Percentiles rank a stretch among this genome's conserved stretches.
These are phyloP conservation scores for Calliopum simillimum DNA, from an alignment of 2,888 invertebrate species.

Conservation along the genomic window DNA sequence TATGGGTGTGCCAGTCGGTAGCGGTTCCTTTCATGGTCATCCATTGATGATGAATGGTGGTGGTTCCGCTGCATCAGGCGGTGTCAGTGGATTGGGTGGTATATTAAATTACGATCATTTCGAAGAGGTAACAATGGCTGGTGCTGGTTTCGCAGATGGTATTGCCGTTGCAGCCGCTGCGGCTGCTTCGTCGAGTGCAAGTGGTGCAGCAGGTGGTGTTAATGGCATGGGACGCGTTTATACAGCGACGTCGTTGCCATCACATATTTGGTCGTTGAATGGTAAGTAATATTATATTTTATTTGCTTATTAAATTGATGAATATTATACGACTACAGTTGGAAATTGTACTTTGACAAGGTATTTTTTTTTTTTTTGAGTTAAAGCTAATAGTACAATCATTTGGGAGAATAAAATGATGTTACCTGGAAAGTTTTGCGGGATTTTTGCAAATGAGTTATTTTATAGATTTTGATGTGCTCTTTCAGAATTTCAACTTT, in stretches of 20 bases:
- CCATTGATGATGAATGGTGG: constrained; percentile 77
- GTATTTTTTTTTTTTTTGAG: no score
- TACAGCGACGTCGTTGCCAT: constrained; percentile 89
- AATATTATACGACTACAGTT: no score
- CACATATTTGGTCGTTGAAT: constrained; percentile 92
- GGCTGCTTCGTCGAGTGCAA: constrained; percentile 60
- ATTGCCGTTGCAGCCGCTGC: constrained; percentile 64
- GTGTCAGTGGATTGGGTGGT: constrained; percentile 26
- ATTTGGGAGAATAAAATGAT: no score
- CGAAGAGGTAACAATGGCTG: constrained; percentile 60
- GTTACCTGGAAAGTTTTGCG: no score
- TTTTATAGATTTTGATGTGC: no score
- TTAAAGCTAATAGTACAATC: no score
- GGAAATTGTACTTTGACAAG: no score
- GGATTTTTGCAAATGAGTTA: no score
- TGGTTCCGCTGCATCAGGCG: constrained; percentile 16
- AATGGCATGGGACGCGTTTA: constrained; percentile 81
- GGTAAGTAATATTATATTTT: constrained; percentile 76
- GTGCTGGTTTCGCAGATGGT: constrained; percentile 63
- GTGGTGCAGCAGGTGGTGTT: constrained; percentile 43
- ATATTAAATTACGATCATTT: constrained; percentile 45
- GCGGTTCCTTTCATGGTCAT: constrained; percentile 68
- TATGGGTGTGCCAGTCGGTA: constrained; percentile 47
- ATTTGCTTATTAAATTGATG: no score
- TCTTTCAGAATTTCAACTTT: no score